Base-by-base conservation (phyloP, 2,888 invertebrate species). In the Subacronicta megacephala region DNA sequence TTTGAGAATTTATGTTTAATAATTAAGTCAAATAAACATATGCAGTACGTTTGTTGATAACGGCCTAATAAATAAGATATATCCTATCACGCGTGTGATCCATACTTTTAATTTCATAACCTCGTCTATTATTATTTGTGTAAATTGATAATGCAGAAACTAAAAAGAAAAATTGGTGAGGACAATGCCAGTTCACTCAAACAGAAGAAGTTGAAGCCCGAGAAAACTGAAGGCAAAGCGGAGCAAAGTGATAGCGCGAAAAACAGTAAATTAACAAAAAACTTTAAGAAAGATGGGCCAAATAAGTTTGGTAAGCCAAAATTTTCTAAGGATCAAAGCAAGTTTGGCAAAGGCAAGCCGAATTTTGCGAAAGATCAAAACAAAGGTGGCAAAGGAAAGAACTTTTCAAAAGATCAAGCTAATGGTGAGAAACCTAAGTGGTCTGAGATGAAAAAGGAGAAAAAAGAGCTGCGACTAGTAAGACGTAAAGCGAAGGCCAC, bases 361-460 rank as follows among this genome's bases (percentile, higher is more conserved):
- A 33, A 54, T 17, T 52, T 62, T 57, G 33, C 65, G 41, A 56
- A 78, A 71, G 50, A 55, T 46, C 7, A 58, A 47, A 31, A 10
- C n/a, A 65, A 54, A 31, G 18, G 38, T 23, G 46, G 16, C 7
- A 60, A 74, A 33, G 67, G 62, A 7, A 80, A 77, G 20, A 83
- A 84, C 23, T 74, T 77, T 61, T 57, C 81, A 1, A 89, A 89
- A 68, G 83, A 81, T 26, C 80, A 81, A 41, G 61, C 65, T 1
- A 77, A 65, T 47, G 84, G 80, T 2, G 90, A 81, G 80, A 96
- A 88, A 52, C 95, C 95, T 0, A 95, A 96, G 80, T 97, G 97
- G 97, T 92, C 95, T 10, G 96, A 96, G 81, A 95, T 96, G 84
- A 97, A 97, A 78, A 95, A 96, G 77, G 95, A 97, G 60, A 97